These are phyloP conservation scores for Euglossa dilemma DNA, from an alignment of 1,140 invertebrate genomes.

Conservation along the genomic window DNA sequence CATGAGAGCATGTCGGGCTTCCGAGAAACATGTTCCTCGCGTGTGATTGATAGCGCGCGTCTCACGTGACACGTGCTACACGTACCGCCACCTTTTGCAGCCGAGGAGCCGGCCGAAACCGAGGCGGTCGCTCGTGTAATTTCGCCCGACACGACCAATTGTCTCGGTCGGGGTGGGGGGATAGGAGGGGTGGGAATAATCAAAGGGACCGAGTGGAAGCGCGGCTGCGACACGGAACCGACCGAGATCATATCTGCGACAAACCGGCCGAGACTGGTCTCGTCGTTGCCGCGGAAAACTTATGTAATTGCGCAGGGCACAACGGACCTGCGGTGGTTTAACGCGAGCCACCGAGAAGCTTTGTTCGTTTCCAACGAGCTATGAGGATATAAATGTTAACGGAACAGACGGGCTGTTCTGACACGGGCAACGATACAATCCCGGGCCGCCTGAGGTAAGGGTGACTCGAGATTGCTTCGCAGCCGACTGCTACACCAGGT, in stretches of 20 bases:
- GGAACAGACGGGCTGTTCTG: neutral
- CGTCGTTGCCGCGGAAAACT: constrained; percentile 39
- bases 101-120: constrained; percentile 19
- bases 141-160: constrained; percentile 48
- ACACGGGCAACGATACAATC: no score
- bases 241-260: constrained; percentile 45
- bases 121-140: constrained; percentile 47
- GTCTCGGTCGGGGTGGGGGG: constrained; percentile 25
- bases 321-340: neutral
- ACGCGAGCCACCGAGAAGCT: neutral
- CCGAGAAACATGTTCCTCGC: constrained; percentile 60
- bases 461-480: no score
- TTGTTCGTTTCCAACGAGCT: neutral
- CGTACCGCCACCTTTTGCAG: constrained; percentile 53
- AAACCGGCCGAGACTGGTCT: constrained; percentile 3
- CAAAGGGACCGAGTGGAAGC: constrained; percentile 38
- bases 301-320: constrained; percentile 40
- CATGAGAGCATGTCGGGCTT: constrained; percentile 40
- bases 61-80: constrained; percentile 63
- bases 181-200: no score
- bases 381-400: neutral
- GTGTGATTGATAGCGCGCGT: constrained; percentile 62
- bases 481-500: no score
- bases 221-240: constrained; percentile 1
- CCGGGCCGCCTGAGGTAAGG: no score